Conservation (phyloP, 1,140 invertebrate genomes). For the Steinernema feltiae region DNA sequence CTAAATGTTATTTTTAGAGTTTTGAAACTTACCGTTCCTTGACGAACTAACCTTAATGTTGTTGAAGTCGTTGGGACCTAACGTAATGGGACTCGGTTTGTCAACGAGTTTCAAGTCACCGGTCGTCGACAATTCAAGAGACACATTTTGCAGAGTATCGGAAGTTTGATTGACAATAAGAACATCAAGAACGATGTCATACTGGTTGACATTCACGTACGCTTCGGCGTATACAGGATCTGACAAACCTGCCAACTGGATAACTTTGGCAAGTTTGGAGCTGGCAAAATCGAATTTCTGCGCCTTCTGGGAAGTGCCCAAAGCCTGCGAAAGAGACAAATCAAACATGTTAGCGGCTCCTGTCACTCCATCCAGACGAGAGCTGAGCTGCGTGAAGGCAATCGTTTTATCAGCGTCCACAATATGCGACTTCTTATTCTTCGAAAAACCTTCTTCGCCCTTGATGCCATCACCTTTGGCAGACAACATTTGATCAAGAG, state of each 20-base stretch:
- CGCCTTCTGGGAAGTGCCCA: constrained; percentile 67
- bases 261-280: constrained; percentile 69
- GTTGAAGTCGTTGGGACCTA: constrained; percentile 91
- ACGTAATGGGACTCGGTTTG: constrained; percentile 84
- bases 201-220: constrained; percentile 98
- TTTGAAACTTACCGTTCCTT: no score
- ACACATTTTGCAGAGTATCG: constrained; percentile 95
- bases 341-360: constrained; percentile 80
- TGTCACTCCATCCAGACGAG: constrained; percentile 65
- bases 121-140: constrained; percentile 89
- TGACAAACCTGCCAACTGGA: constrained; percentile 97
- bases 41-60: constrained; percentile 76
- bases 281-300: constrained; percentile 64
- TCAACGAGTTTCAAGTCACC: constrained; percentile 94
- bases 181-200: constrained; percentile 93
- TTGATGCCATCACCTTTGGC: constrained; percentile 10
- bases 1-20: constrained; percentile 62
- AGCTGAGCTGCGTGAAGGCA: constrained; percentile 74
- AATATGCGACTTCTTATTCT: not conserved
- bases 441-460: not conserved
- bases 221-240: constrained; percentile 99
- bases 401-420: constrained; percentile 74
- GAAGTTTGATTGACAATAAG: constrained; percentile 92
- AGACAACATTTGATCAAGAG: constrained; percentile 78
- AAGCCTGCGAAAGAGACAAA: constrained; percentile 81